Evolutionary conservation across 1,140 invertebrate genomes (phyloP).

Genomic region (Lerema accius): DNA sequence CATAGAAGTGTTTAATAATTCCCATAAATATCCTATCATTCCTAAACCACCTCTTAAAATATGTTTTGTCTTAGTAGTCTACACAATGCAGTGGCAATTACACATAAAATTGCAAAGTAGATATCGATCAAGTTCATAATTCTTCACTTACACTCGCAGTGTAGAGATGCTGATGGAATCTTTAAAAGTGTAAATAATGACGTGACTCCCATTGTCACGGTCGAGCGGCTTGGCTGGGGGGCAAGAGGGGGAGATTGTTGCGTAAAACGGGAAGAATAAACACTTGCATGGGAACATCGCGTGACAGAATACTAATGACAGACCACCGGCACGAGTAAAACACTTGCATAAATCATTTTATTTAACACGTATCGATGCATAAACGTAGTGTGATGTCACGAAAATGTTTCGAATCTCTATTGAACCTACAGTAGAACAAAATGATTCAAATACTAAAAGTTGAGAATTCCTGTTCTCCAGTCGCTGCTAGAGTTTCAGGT

Average conservation of each 20-base stretch:
- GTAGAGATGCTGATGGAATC: conserved; percentile 14
- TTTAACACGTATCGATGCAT: conserved; percentile 28
- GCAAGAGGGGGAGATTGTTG: background rate
- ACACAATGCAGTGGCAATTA: no score
- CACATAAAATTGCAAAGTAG: no score
- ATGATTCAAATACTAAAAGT: no score
- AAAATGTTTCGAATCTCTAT: background rate
- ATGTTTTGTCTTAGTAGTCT: no score
- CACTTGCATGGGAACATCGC: conserved; percentile 22
- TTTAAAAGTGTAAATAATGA: conserved; percentile 25
- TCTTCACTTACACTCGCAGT: background rate
- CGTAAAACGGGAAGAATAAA: conserved; percentile 2
- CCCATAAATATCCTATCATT: no score
- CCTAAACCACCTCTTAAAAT: no score
- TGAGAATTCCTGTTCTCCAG: no score
- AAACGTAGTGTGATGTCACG: background rate
- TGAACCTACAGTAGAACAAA: no score
- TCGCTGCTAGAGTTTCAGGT: no score
- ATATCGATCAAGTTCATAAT: background rate
- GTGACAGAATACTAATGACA: conserved; percentile 33
- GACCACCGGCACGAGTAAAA: conserved; percentile 38
- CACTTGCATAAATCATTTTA: conserved; percentile 10
- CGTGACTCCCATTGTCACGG: conserved; percentile 8
- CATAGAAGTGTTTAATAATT: no score
- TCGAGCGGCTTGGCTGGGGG: background rate